These are phyloP conservation scores for Sebastes oblongus DNA, from an alignment of 2,797 vertebrate species.

Conservation along the genomic window DNA sequence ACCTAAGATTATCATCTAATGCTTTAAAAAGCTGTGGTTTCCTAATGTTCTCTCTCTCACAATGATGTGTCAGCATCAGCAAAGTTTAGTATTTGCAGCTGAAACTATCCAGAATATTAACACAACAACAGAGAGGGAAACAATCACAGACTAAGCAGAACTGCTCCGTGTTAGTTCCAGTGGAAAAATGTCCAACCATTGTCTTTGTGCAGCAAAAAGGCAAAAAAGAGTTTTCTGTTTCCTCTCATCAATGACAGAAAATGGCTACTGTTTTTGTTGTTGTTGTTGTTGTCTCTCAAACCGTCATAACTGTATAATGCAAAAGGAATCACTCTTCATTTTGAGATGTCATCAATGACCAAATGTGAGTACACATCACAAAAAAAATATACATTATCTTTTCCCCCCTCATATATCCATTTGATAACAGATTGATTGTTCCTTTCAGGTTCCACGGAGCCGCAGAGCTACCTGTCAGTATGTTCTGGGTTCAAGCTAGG, in stretches of 20 bases:
- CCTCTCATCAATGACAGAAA: constrained; percentile 16
- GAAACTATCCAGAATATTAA: constrained; percentile 29
- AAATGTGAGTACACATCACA: neutral
- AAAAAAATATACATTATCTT: neutral
- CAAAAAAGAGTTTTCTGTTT: neutral
- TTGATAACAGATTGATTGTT: constrained; percentile 25
- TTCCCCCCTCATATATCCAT: neutral
- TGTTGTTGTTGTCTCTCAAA: neutral
- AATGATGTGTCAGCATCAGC: constrained; percentile 1
- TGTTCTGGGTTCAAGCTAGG: constrained; percentile 29
- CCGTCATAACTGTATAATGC: neutral
- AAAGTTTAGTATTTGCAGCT: constrained; percentile 17
- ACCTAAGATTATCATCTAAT: neutral
- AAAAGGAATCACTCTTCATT: constrained; percentile 1
- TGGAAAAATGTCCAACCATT: constrained; percentile 25
- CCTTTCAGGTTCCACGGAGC: neutral
- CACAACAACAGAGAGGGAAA: constrained; percentile 17
- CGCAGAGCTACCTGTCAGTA: constrained; percentile 14
- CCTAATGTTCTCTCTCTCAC: neutral
- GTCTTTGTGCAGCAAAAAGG: neutral
- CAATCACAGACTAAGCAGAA: constrained; percentile 38
- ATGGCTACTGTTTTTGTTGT: neutral
- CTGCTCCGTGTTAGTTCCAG: constrained; percentile 31
- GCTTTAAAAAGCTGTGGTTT: neutral
- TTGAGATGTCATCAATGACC: neutral